These are phyloP conservation scores for Drosophila funebris DNA, from an alignment of 1,140 invertebrate genomes.

Conservation along the genomic window DNA sequence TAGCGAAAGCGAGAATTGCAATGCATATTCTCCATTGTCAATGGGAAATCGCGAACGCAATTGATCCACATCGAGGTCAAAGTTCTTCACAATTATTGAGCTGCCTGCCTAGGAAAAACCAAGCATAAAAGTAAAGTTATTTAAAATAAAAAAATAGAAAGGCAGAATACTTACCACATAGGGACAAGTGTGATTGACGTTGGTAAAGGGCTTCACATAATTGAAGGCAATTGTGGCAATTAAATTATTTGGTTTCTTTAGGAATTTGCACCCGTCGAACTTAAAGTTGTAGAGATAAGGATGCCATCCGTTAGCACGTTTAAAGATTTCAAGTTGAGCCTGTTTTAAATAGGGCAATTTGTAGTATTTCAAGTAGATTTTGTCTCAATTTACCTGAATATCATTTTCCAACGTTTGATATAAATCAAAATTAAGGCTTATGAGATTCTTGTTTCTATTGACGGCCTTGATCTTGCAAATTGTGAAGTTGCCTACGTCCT, in stretches of 20 bases:
- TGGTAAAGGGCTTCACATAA: neutral
- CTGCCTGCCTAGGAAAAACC: neutral
- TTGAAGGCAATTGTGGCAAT: neutral
- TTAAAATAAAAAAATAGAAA: too few species aligned
- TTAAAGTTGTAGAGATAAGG: constrained; percentile 23
- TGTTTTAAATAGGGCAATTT: too few species aligned
- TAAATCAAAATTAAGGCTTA: constrained; percentile 5
- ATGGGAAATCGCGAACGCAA: constrained; percentile 27
- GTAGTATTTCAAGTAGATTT: too few species aligned
- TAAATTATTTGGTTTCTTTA: neutral
- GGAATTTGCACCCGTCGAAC: neutral
- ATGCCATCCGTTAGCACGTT: constrained; percentile 24
- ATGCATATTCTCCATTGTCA: constrained; percentile 35
- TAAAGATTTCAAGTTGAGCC: neutral
- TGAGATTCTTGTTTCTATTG: constrained; percentile 20
- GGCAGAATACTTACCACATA: constrained; percentile 25
- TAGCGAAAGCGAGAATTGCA: neutral
- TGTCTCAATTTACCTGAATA: neutral
- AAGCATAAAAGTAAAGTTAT: neutral
- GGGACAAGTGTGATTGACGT: constrained; percentile 28
- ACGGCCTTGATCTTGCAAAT: constrained; percentile 31
- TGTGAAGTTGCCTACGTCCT: neutral
- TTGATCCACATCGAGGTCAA: constrained; percentile 14
- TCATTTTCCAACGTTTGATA: neutral
- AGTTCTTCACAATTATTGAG: neutral